These are phyloP conservation scores for Augiades crinisus DNA, from an alignment of 2,888 invertebrate species.

Conservation along the genomic window DNA sequence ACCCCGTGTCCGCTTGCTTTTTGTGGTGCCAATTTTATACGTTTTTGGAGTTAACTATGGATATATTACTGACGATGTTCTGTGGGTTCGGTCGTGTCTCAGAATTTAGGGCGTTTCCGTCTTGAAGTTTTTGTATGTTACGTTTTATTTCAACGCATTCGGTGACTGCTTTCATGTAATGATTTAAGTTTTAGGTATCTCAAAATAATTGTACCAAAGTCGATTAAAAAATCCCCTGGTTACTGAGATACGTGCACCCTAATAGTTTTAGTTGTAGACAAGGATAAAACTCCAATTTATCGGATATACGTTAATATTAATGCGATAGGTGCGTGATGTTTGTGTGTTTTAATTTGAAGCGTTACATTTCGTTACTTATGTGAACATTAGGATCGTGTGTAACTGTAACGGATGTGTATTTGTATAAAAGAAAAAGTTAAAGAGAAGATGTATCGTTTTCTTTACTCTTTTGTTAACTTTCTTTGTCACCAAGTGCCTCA, in stretches of 20 bases:
- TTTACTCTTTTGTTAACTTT: neutral
- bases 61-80: neutral
- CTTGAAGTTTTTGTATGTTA: neutral
- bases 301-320: neutral
- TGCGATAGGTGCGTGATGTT: slow-evolving; percentile 12
- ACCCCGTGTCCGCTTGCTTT: slow-evolving; percentile 47
- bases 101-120: neutral
- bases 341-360: slow-evolving; percentile 1
- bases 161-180: neutral
- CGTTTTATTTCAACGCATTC: neutral
- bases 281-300: slow-evolving; percentile 7
- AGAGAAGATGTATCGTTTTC: neutral
- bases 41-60: neutral
- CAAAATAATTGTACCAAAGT: slow-evolving; percentile 15
- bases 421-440: slow-evolving; percentile 3
- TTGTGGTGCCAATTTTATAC: slow-evolving; percentile 40
- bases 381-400: slow-evolving; percentile 6
- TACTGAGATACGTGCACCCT: slow-evolving; percentile 4
- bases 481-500: slow-evolving; percentile 62
- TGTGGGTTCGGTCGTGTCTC: neutral
- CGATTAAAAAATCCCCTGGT: neutral
- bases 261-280: neutral
- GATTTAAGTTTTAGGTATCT: neutral
- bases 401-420: neutral
- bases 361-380: neutral